These are phyloP conservation scores for Oithona nana DNA, from an alignment of 2,888 invertebrate species.

Conservation along the genomic window DNA sequence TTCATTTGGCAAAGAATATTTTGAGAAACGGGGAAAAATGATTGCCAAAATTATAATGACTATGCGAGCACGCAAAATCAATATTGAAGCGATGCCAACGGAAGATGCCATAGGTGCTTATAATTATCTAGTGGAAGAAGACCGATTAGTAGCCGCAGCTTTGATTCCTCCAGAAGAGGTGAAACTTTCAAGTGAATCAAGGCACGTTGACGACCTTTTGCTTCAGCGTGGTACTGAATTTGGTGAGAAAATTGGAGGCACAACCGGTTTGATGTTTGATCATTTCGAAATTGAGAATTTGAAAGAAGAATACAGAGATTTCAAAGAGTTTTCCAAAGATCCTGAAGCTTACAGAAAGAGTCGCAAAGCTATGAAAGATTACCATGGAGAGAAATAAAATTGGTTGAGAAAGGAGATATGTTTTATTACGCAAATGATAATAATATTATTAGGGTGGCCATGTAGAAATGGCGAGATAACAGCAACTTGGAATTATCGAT, in stretches of 20 bases:
- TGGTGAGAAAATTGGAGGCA: too few species aligned
- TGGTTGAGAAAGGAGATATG: not conserved
- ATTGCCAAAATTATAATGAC: not conserved
- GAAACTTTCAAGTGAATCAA: too few species aligned
- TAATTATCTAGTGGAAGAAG: constrained; percentile 11
- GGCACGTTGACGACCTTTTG: too few species aligned
- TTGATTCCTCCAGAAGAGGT: constrained; percentile 8
- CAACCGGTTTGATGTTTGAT: too few species aligned
- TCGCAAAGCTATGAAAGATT: not conserved
- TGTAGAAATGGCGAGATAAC: too few species aligned
- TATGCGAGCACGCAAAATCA: not conserved
- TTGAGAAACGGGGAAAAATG: not conserved
- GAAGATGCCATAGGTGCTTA: constrained; percentile 13
- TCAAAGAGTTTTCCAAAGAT: too few species aligned
- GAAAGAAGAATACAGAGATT: not conserved
- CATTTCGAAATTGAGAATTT: too few species aligned
- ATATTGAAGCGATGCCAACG: constrained; percentile 12
- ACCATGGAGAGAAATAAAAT: too few species aligned
- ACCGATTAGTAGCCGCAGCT: constrained; percentile 7
- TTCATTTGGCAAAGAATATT: not conserved
- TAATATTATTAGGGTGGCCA: not conserved
- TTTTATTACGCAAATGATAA: not conserved
- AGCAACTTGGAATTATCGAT: too few species aligned
- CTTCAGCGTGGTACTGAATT: too few species aligned
- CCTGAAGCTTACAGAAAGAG: not conserved